Base-by-base conservation (phyloP, 2,113 vertebrate species). In the Phaethon lepturus region DNA sequence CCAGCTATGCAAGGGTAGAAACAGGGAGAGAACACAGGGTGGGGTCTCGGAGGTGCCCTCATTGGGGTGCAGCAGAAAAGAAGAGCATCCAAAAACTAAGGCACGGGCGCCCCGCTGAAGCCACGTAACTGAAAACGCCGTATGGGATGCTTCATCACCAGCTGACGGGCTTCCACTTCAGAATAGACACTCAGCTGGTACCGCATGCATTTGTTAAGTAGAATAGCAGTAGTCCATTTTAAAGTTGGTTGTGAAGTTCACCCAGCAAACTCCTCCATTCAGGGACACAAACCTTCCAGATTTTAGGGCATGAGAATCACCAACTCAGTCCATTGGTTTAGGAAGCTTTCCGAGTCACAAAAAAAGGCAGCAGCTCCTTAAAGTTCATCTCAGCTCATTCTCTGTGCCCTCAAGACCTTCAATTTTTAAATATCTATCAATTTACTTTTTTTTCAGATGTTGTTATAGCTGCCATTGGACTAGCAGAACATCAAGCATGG, bases 101-200 rank as follows among this genome's bases (percentile, higher is more conserved):
- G 38, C 44, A 15, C 0, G 0, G 0, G 13, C 24, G 79, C 13
- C 58, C 52, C 2, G 18, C 23, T 59, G 59, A 49, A 47, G 49
- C 38, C 84, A 53, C 7, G 0, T 3, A 44, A 10, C 89, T 64
- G 44, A 6, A 82, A 82, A 53, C 4, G 19, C 44, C 38, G 7
- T 5, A 9, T 5, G 5, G 23, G 59, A 49, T 77, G 64, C 75
- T 81, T 29, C 44, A 24, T 4, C 55, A 11, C n/a, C n/a, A 31
- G 16, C 33, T 20, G 10, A 42, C 2, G 4, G 63, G 68, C 58
- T 76, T 17, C 56, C 28, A 17, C 40, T 42, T 45, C 45, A 31
- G 45, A 42, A 50, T 2, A 22, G n/a, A 26, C 23, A 1, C 20
- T 69, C 73, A 62, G 77, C 62, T 75, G 67, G 67, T 0, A 29